These are phyloP conservation scores for Paralichthys olivaceus DNA, from an alignment of 2,113 vertebrate species.

Conservation along the genomic window DNA sequence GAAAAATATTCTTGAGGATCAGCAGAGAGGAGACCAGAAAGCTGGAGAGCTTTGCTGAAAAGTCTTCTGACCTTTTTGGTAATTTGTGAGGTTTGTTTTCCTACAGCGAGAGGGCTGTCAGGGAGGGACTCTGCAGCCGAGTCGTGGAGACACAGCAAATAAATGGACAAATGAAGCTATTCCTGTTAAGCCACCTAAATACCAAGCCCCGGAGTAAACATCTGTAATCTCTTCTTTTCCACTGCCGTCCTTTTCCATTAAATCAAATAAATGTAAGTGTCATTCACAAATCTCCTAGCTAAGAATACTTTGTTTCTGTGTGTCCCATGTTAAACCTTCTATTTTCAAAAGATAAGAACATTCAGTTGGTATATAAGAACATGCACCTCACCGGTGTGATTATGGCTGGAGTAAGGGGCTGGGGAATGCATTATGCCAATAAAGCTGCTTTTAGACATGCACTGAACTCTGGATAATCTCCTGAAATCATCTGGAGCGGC, in stretches of 20 bases:
- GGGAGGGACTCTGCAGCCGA: conserved; percentile 10
- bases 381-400: neutral
- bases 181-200: conserved; percentile 40
- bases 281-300: conserved; percentile 8
- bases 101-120: conserved; percentile 29
- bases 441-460: no score
- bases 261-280: conserved; percentile 32
- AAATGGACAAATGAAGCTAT: conserved; percentile 36
- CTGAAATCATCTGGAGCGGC: no score
- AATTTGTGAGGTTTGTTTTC: conserved; percentile 65
- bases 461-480: neutral
- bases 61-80: conserved; percentile 64
- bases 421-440: no score
- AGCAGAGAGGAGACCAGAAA: conserved; percentile 36
- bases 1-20: conserved; percentile 41
- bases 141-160: conserved; percentile 27
- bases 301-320: conserved; percentile 2
- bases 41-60: conserved; percentile 41
- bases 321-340: neutral
- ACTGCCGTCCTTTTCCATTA: conserved; percentile 15
- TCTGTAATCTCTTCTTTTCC: conserved; percentile 44
- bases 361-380: conserved; percentile 5
- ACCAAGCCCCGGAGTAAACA: conserved; percentile 53
- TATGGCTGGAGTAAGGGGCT: neutral
- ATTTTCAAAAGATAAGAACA: conserved; percentile 4